Base-by-base conservation (phyloP, 1,140 invertebrate genomes). In the Stratiolaelaps scimitus region DNA sequence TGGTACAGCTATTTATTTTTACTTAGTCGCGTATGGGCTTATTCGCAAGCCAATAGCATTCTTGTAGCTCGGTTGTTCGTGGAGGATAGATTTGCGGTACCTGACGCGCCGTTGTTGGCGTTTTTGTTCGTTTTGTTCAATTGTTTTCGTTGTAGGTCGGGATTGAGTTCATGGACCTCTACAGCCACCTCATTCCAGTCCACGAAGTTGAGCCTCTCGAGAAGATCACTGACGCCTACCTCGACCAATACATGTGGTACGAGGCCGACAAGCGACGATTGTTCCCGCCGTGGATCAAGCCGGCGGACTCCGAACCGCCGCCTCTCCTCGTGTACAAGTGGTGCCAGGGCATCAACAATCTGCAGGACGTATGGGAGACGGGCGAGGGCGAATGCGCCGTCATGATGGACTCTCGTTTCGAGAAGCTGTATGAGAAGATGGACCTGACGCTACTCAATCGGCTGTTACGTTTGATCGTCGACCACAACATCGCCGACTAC, bases 401-500 rank as follows among this genome's bases (percentile, higher is more conserved):
- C 0, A 80, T 99, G 67, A 76, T 99, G n/a, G 94, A 99, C 77
- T 94, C 94, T 0, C 85, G 86, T 44, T 96, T 92, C 76, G 95
- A 99, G 72, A 99, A 99, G 73, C 81, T 99, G 17, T 98, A 98
- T 72, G 96, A 99, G 75, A 99, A 99, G 77, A 98, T 99, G 70
- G 96, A 99, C 82, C 81, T 99, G 72, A 98, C 95, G 0, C 77
- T 99, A 4, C 83, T 99, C 0, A 99, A 98, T 78, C 83, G 95
- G 77, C 76, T 99, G 66, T 77, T 99, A 2, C 83, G 94, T 69
- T 76, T 99, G 10, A 98, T 99, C 72, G 94, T 99, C 1, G 96
- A 99, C 79, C 96, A 99, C 77, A 99, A 99, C 74, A 99, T 99
- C 74, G 96, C 96, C 71, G 96, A 99, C 85, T 99, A 99, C 74